These are phyloP conservation scores for Xanthorhoe designata DNA, from an alignment of 2,888 invertebrate genomes.

Conservation along the genomic window DNA sequence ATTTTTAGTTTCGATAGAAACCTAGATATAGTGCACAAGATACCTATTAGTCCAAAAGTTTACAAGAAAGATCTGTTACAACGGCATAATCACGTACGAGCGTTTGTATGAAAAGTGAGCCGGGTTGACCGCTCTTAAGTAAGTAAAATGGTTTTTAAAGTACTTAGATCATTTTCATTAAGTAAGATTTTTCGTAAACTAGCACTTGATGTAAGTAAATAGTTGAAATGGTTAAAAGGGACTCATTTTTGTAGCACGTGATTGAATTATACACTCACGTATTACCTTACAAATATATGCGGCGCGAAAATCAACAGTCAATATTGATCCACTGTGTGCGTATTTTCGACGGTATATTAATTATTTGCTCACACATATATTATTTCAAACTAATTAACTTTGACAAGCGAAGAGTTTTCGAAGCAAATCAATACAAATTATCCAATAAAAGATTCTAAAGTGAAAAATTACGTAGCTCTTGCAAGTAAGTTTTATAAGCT, in stretches of 20 bases:
- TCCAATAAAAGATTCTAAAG: conserved; percentile 34
- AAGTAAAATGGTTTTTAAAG: not conserved
- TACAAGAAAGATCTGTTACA: no score
- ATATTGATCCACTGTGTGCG: conserved; percentile 34
- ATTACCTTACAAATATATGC: conserved; percentile 18
- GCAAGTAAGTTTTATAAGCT: conserved; percentile 26
- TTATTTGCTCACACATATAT: conserved; percentile 20
- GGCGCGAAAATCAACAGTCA: conserved; percentile 26
- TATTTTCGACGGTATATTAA: conserved; percentile 20
- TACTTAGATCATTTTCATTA: not conserved
- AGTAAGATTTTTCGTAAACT: not conserved
- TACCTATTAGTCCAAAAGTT: no score
- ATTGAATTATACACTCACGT: conserved; percentile 1
- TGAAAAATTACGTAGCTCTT: conserved; percentile 33
- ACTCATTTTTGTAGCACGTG: conserved; percentile 8
- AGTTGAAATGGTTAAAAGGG: not conserved
- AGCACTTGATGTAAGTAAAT: not conserved
- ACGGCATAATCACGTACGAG: no score
- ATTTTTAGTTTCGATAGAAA: no score
- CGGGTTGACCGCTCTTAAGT: no score
- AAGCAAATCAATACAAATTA: conserved; percentile 7
- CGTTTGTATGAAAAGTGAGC: no score
- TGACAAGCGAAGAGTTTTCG: conserved; percentile 9
- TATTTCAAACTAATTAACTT: conserved; percentile 19
- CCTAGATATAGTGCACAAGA: no score